Evolutionary conservation across 2,113 vertebrate species (phyloP).

Genomic region (Bungarus multicinctus): DNA sequence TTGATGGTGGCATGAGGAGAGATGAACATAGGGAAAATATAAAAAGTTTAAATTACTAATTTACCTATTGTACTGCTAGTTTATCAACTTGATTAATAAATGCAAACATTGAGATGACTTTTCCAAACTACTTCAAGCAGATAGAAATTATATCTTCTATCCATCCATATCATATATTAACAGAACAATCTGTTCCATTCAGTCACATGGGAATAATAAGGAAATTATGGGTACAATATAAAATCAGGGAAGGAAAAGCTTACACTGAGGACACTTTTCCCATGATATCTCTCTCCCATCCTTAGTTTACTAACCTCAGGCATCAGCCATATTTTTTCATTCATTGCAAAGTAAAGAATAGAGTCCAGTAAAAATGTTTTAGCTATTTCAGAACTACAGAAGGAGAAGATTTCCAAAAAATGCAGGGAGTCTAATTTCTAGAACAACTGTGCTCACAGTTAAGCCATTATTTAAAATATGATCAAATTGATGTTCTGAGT

Average conservation of each 20-base stretch:
- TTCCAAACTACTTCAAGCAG: not conserved
- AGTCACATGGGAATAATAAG: not conserved
- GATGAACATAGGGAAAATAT: not conserved
- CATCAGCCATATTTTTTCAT: not conserved
- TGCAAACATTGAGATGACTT: not conserved
- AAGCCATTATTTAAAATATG: not conserved
- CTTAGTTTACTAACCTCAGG: not conserved
- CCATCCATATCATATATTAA: not conserved
- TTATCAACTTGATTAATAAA: not conserved
- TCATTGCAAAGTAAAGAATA: not conserved
- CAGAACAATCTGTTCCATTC: not conserved
- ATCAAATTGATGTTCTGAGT: not conserved
- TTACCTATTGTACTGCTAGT: not conserved
- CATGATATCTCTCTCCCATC: not conserved
- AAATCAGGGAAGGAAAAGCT: not conserved
- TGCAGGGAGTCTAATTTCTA: not conserved
- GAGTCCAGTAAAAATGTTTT: not conserved
- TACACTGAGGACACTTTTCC: not conserved
- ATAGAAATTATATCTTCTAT: not conserved
- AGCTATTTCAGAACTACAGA: not conserved
- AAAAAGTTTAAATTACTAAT: not conserved
- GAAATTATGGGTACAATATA: not conserved
- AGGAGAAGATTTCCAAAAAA: not conserved
- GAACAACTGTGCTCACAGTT: not conserved
- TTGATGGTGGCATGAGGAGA: not conserved